Evolutionary conservation across 1,140 invertebrate genomes (phyloP), one percentile per base, ranked within the genome.

Genomic region (Drosophila ercepeae): DNA sequence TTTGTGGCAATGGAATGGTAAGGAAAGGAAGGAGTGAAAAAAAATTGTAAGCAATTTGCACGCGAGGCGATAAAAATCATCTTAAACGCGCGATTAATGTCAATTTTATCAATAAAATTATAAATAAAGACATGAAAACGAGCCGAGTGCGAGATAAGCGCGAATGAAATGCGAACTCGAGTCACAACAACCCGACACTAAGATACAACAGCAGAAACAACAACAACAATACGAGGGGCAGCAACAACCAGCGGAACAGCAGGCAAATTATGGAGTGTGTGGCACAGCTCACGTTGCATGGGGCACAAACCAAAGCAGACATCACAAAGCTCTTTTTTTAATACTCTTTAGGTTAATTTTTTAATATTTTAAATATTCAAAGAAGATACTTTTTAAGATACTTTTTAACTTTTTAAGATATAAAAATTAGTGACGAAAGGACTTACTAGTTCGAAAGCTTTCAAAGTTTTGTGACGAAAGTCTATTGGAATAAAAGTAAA

Each of bases 101-200:
- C 84, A 89, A 89, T 89, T 89, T 89, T 89, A 89, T 89, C 84
- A 89, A 89, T 89, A 89, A 86, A 89, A 89, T 84, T 89, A 89
- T 89, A 89, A 89, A 89, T 89, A 89, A 89, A 89, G 79, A 84
- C 79, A 89, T 89, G 72, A 84, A 89, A 89, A 84, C 84, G 79
- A 88, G 82, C 77, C 84, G 77, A 76, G 81, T 50, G 32, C 63
- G 73, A 70, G 83, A 88, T 81, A 88, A 79, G 79, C 68, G 63
- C 73, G 68, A 77, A 81, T 70, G 76, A 86, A 84, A 86, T 84
- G 81, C 63, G 76, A 84, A 86, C 76, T 54, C 59, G 27, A 82
- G 76, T 86, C 76, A 76, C 72, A 81, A 82, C 78, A 81, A 65
- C 39, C 74, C 39, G 39, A 68, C 59, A 45, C 54, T 48, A 6